Percentiles rank a stretch among this genome's conserved stretches.
Evolutionary conservation across 2,113 vertebrate species (phyloP).

Genomic region (Edolisoma coerulescens): DNA sequence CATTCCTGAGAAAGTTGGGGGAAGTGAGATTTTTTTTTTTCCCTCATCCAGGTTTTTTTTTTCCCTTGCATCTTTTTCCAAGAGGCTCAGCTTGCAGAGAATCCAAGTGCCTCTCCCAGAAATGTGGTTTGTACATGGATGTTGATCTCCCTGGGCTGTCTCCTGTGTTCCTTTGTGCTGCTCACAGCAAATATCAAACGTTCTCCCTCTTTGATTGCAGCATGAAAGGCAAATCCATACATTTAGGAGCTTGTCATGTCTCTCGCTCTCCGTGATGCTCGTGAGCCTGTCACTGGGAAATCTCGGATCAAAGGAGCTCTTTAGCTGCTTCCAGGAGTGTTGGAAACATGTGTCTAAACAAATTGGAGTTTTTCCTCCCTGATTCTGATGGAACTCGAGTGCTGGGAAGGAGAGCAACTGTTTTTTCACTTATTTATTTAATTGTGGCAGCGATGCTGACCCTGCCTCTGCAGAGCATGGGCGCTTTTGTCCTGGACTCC

Average conservation of each 20-base stretch:
- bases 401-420: background rate
- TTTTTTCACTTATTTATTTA: background rate
- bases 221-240: background rate
- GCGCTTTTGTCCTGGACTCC: background rate
- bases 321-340: background rate
- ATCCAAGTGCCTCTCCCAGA: background rate
- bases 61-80: background rate
- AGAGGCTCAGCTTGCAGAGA: background rate
- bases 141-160: background rate
- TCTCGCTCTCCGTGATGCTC: fast-evolving
- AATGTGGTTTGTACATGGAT: background rate
- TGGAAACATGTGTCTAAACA: background rate
- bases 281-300: background rate
- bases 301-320: background rate
- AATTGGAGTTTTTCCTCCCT: background rate
- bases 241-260: background rate
- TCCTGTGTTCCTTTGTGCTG: background rate
- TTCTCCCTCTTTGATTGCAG: background rate
- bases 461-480: background rate
- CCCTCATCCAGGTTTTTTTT: background rate
- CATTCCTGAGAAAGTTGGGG: background rate
- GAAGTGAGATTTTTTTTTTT: background rate
- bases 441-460: background rate
- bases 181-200: background rate
- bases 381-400: fast-evolving